A percentile compares a stretch with the other conserved stretches of the same genome.
Evolutionary conservation across 2,888 invertebrate species (phyloP).

Genomic region (Pyrgus malvae): DNA sequence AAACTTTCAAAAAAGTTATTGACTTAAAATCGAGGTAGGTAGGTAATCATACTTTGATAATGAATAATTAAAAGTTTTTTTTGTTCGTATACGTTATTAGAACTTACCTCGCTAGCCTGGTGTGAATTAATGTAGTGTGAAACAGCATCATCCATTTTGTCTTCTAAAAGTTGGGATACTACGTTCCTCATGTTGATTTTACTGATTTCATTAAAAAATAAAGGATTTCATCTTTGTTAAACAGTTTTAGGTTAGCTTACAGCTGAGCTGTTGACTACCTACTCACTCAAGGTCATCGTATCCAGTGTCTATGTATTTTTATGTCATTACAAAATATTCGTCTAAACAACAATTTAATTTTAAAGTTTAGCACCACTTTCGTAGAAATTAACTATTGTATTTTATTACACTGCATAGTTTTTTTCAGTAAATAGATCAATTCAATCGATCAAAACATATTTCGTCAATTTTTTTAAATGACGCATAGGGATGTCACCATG

Average conservation of each 20-base stretch:
- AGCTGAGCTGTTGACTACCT: constrained; percentile 39
- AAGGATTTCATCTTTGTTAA: constrained; percentile 39
- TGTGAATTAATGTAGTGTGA: constrained; percentile 73
- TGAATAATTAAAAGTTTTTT: neutral
- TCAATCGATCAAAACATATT: too few relatives aligned
- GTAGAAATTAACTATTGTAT: too few relatives aligned
- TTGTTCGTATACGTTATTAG: too few relatives aligned
- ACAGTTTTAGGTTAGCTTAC: constrained; percentile 42
- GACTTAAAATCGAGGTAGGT: neutral
- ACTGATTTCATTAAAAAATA: constrained; percentile 32
- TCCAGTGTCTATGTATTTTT: neutral
- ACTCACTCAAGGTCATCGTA: constrained; percentile 37
- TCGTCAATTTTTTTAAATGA: too few relatives aligned
- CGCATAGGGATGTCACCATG: too few relatives aligned
- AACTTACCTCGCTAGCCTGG: constrained; percentile 57
- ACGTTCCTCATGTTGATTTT: constrained; percentile 56
- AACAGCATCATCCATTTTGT: constrained; percentile 72
- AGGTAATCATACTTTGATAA: neutral
- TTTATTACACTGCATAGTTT: too few relatives aligned
- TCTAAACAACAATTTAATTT: neutral
- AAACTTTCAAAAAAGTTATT: too few relatives aligned
- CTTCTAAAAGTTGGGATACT: constrained; percentile 54
- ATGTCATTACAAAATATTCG: too few relatives aligned
- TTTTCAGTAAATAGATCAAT: too few relatives aligned
- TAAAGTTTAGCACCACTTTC: too few relatives aligned